Conservation (phyloP, 2,888 invertebrate species). For the Palloptera scutellata region DNA sequence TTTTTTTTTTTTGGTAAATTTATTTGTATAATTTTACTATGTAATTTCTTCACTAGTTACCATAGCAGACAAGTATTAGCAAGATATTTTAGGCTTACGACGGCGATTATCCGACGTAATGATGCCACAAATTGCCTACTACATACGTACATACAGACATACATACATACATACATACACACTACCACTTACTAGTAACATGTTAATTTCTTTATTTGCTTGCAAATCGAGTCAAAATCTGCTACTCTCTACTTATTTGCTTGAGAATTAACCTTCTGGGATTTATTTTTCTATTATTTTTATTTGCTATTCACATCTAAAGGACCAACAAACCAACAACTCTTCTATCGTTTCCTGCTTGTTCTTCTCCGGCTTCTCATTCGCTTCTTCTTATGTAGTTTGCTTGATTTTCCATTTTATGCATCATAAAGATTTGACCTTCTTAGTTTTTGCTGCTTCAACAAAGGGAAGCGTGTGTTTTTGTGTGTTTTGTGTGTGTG, state of each 20-base stretch:
- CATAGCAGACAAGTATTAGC: no score
- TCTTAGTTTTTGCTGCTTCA: neutral
- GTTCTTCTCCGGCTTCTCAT: neutral
- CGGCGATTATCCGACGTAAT: no score
- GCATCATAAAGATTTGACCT: constrained; percentile 18
- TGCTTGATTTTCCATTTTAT: constrained; percentile 21
- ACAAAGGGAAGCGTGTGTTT: neutral
- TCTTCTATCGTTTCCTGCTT: constrained; percentile 13
- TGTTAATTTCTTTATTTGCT: constrained; percentile 45
- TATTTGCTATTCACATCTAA: neutral
- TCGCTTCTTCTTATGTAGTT: neutral
- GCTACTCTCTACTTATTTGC: neutral
- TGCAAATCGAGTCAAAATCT: constrained; percentile 40
- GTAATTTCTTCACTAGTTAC: no score
- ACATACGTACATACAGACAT: no score
- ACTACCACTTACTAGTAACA: constrained; percentile 20
- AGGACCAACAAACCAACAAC: neutral
- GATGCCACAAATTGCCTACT: no score
- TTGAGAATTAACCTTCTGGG: constrained; percentile 1
- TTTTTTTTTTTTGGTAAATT: no score
- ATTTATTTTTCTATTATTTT: constrained; percentile 24
- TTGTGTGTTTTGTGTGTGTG: neutral
- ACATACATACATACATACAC: no score
- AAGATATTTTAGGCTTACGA: no score
- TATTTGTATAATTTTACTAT: no score